These are phyloP conservation scores for Calonectris borealis DNA, from an alignment of 2,113 vertebrate species.

Conservation along the genomic window DNA sequence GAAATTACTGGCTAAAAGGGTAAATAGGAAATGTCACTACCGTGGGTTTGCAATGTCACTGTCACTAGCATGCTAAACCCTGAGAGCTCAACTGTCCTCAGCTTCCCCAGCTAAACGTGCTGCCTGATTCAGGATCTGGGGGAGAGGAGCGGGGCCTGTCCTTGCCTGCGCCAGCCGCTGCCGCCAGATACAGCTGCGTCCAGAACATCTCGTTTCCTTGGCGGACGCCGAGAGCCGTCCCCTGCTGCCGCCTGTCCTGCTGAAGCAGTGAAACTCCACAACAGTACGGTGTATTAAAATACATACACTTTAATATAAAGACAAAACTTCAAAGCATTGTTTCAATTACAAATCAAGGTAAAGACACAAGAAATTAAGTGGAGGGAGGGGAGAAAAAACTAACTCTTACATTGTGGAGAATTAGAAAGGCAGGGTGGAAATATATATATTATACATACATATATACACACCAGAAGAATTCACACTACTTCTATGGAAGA, in stretches of 20 bases:
- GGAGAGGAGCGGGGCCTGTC: neutral
- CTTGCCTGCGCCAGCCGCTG: neutral
- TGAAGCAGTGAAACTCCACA: conserved; percentile 27
- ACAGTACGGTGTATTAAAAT: conserved; percentile 55
- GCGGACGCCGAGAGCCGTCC: neutral
- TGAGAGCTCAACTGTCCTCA: too few relatives aligned
- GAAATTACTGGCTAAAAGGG: neutral
- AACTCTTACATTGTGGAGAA: conserved; percentile 49
- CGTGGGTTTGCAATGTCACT: rapidly evolving
- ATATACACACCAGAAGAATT: conserved; percentile 59
- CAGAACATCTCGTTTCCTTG: rapidly evolving
- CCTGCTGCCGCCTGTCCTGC: neutral
- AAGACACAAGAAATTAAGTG: conserved; percentile 41
- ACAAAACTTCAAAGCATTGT: conserved; percentile 63
- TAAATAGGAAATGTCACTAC: rapidly evolving
- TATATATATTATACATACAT: conserved; percentile 72
- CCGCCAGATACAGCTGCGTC: neutral
- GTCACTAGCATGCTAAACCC: rapidly evolving
- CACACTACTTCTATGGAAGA: conserved; percentile 35
- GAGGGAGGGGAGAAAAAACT: neutral
- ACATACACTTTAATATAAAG: conserved; percentile 68
- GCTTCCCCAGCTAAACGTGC: neutral
- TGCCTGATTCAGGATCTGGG: rapidly evolving
- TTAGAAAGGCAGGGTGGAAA: conserved; percentile 63
- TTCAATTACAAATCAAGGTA: conserved; percentile 61